Conservation (phyloP, 2,113 vertebrate genomes). For the Hydrochoerus hydrochaeris region DNA sequence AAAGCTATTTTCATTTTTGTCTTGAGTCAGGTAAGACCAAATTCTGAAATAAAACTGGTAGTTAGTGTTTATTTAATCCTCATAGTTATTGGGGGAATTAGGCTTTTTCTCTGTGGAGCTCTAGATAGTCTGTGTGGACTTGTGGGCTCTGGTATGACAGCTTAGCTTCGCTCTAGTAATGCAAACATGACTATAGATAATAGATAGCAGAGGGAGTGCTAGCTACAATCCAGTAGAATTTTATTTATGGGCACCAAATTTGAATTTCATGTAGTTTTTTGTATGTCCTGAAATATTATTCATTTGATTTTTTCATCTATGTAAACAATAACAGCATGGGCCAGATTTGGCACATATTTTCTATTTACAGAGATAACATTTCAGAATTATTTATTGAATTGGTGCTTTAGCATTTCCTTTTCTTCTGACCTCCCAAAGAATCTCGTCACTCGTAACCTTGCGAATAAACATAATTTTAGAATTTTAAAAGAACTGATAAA, state of each 20-base stretch:
- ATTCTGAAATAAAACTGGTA: conserved; percentile 51
- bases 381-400: conserved; percentile 27
- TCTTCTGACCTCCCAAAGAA: neutral
- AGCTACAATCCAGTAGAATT: neutral
- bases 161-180: neutral
- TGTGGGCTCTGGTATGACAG: neutral
- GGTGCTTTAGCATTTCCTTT: neutral
- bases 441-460: neutral
- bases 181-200: neutral
- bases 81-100: neutral
- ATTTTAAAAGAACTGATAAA: neutral
- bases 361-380: neutral
- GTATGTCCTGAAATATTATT: neutral
- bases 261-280: conserved; percentile 10
- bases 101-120: conserved; percentile 23
- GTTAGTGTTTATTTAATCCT: neutral
- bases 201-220: neutral
- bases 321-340: neutral
- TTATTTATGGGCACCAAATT: conserved; percentile 5
- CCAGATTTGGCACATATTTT: neutral
- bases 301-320: neutral
- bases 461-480: neutral
- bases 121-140: neutral
- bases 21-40: conserved; percentile 3
- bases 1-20: conserved; percentile 33